Conservation (phyloP, 2,888 invertebrate genomes). For the Siphlonurus alternatus region DNA sequence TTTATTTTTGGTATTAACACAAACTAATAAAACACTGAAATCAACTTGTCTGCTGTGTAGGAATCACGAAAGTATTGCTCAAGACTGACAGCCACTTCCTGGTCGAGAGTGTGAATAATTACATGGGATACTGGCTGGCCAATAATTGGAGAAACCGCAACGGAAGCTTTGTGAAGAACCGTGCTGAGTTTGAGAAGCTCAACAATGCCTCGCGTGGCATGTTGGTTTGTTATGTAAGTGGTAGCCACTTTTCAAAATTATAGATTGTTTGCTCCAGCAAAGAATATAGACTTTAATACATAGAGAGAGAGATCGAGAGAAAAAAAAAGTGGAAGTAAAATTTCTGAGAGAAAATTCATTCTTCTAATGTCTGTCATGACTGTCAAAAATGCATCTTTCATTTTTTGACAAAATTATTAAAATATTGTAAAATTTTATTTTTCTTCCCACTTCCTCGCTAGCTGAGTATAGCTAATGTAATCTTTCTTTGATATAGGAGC, state of each 20-base stretch:
- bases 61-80: conserved; percentile 51
- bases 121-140: conserved; percentile 78
- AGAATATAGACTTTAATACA: background rate
- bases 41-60: conserved; percentile 23
- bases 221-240: conserved; percentile 54
- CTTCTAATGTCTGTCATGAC: too few relatives aligned
- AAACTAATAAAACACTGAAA: too few relatives aligned
- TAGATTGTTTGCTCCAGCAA: background rate
- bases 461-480: too few relatives aligned
- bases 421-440: too few relatives aligned
- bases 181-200: conserved; percentile 61
- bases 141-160: conserved; percentile 65
- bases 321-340: too few relatives aligned
- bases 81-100: conserved; percentile 85
- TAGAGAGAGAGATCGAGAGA: too few relatives aligned
- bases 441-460: too few relatives aligned
- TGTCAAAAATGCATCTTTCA: too few relatives aligned
- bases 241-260: too few relatives aligned
- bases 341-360: too few relatives aligned
- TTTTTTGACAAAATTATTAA: too few relatives aligned
- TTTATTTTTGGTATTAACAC: too few relatives aligned
- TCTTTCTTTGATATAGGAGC: conserved; percentile 15
- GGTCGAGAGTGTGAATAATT: conserved; percentile 66
- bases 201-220: conserved; percentile 42
- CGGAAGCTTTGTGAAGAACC: conserved; percentile 73